phyloP scores from a whole-genome alignment of 1,140 invertebrate species.

The Parapsyche elsis region DNA sequence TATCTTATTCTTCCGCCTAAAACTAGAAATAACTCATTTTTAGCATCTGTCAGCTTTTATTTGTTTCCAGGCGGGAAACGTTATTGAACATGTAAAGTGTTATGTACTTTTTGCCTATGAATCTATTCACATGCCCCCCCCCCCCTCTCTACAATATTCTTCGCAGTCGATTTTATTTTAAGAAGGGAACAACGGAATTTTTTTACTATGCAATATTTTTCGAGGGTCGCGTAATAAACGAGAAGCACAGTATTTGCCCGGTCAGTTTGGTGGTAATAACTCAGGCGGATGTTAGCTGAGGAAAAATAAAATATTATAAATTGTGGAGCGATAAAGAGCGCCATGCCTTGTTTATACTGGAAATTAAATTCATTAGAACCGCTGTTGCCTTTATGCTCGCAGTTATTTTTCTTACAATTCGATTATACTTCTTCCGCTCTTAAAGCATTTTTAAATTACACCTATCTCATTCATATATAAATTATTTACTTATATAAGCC shows the following conservation, averaged over 20 bases:
- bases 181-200: not conserved
- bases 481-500: not conserved
- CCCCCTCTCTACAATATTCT: not conserved
- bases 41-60: slow-evolving; percentile 30
- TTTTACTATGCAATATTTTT: not conserved
- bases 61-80: slow-evolving; percentile 6
- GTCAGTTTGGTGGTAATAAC: slow-evolving; percentile 2
- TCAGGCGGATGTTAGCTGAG: not conserved
- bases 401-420: not conserved
- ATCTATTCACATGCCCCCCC: not conserved
- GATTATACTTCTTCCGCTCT: slow-evolving; percentile 2
- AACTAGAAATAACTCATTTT: slow-evolving; percentile 35
- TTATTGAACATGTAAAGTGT: slow-evolving; percentile 26
- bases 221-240: slow-evolving; percentile 6
- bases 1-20: not conserved
- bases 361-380: slow-evolving; percentile 34
- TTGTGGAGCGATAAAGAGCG: not conserved
- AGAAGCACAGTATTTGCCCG: not conserved
- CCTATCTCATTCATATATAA: not conserved
- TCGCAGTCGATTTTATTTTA: not conserved
- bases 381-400: not conserved
- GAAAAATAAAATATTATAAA: slow-evolving; percentile 31
- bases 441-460: not conserved
- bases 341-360: slow-evolving; percentile 11
- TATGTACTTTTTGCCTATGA: slow-evolving; percentile 21